Evolutionary conservation across 1,140 invertebrate genomes (phyloP).

Genomic region (Manduca sexta): DNA sequence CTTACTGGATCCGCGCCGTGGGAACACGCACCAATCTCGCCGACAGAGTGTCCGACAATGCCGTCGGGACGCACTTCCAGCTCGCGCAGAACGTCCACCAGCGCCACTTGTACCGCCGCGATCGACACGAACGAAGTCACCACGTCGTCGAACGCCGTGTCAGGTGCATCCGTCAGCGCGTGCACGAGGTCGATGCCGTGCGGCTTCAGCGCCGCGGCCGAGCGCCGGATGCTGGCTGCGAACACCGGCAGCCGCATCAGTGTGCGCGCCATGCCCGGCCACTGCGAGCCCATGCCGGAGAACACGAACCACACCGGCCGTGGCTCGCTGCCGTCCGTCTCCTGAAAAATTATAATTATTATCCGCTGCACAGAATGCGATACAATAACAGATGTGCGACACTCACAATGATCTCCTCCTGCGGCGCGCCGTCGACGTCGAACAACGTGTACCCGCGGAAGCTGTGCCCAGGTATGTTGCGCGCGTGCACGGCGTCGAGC

Average conservation of each 20-base stretch:
- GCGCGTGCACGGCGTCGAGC: constrained; percentile 82
- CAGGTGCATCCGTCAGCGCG: constrained; percentile 84
- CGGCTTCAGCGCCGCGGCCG: constrained; percentile 82
- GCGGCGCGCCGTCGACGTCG: constrained; percentile 59
- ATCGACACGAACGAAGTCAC: constrained; percentile 94
- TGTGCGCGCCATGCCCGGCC: constrained; percentile 93
- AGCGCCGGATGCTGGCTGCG: constrained; percentile 82
- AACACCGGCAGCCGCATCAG: constrained; percentile 89
- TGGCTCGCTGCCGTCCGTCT: constrained; percentile 66
- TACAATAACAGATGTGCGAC: background rate
- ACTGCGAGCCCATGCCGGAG: constrained; percentile 97
- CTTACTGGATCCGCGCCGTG: too few species aligned
- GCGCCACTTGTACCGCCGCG: constrained; percentile 94
- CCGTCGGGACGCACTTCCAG: constrained; percentile 91
- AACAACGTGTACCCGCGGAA: constrained; percentile 86
- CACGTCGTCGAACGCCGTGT: constrained; percentile 86
- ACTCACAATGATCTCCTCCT: constrained; percentile 65
- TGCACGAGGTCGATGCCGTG: constrained; percentile 88
- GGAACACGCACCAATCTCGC: constrained; percentile 79
- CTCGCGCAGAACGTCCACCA: constrained; percentile 88
- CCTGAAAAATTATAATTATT: constrained; percentile 16
- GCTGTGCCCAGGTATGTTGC: constrained; percentile 80
- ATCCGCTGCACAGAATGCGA: background rate
- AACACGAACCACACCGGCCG: constrained; percentile 95
- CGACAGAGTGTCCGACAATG: constrained; percentile 96